phyloP scores from a whole-genome alignment of 2,888 invertebrate genomes.

The Eupithecia pulchellata region DNA sequence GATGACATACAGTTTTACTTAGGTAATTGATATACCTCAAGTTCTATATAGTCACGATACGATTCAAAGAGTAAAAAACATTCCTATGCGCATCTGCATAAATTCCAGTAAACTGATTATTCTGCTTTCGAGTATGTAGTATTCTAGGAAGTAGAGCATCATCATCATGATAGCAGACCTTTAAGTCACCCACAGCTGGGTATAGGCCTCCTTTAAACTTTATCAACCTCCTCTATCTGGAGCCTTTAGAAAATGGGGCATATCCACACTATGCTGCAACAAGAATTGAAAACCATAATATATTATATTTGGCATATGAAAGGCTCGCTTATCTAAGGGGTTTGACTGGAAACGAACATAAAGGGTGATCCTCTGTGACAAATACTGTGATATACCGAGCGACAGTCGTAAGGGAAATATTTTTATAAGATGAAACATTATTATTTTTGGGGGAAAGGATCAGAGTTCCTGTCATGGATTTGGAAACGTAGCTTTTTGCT shows the following conservation, averaged over 20 bases:
- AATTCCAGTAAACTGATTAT: background rate
- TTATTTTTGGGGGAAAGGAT: conserved; percentile 83
- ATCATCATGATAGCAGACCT: too few relatives aligned
- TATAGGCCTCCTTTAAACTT: too few relatives aligned
- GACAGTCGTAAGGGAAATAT: conserved; percentile 85
- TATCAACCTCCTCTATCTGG: too few relatives aligned
- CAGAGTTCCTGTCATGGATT: conserved; percentile 79
- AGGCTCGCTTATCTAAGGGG: conserved; percentile 86
- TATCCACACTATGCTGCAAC: conserved; percentile 66
- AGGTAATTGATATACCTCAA: background rate
- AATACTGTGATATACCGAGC: conserved; percentile 85
- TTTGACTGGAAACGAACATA: conserved; percentile 86
- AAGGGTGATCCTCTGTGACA: conserved; percentile 86
- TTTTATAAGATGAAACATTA: conserved; percentile 86
- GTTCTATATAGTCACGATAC: background rate
- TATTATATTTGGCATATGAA: conserved; percentile 86
- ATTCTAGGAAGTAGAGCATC: conserved; percentile 37
- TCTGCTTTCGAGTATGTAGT: background rate
- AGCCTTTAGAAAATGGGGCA: too few relatives aligned
- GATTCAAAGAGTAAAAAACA: background rate
- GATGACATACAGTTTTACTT: background rate
- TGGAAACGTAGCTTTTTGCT: conserved; percentile 58
- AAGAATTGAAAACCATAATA: conserved; percentile 84
- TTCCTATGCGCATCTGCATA: background rate
- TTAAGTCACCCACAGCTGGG: too few relatives aligned